Evolutionary conservation across 2,113 vertebrate species (phyloP).

Genomic region (Cochlearius cochlearius): DNA sequence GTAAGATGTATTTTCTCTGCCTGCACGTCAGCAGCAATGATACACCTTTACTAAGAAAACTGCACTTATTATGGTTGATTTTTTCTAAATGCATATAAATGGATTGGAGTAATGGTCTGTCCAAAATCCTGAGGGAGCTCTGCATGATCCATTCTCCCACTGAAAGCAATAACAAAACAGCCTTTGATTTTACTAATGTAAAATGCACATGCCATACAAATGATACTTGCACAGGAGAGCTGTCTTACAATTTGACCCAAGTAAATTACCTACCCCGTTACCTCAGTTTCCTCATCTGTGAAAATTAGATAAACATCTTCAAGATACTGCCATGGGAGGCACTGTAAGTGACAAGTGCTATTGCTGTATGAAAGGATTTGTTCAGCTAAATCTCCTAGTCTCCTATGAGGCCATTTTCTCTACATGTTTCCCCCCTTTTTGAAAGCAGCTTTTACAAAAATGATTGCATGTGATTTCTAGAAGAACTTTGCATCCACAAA

Average conservation of each 20-base stretch:
- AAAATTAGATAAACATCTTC: not conserved
- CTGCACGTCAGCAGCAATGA: not conserved
- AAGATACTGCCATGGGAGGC: not conserved
- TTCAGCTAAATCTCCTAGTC: not conserved
- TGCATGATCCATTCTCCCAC: not conserved
- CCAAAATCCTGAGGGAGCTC: not conserved
- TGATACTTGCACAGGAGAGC: not conserved
- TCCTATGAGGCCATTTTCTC: not conserved
- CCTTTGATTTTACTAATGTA: not conserved
- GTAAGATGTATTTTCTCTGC: not conserved
- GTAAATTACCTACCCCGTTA: not conserved
- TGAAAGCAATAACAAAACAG: not conserved
- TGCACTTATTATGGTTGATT: not conserved
- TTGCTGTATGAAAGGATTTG: not conserved
- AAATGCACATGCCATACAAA: not conserved
- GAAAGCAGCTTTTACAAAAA: not conserved
- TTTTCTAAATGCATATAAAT: not conserved
- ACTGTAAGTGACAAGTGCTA: not conserved
- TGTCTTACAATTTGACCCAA: not conserved
- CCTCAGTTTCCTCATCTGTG: not conserved
- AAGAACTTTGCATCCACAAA: not conserved
- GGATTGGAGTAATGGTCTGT: not conserved
- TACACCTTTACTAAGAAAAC: not conserved
- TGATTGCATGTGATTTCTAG: not conserved
- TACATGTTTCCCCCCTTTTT: not conserved